Evolutionary conservation across 1,140 invertebrate genomes (phyloP), one percentile per base, ranked within the genome.

Genomic region (Drosophila truncata): DNA sequence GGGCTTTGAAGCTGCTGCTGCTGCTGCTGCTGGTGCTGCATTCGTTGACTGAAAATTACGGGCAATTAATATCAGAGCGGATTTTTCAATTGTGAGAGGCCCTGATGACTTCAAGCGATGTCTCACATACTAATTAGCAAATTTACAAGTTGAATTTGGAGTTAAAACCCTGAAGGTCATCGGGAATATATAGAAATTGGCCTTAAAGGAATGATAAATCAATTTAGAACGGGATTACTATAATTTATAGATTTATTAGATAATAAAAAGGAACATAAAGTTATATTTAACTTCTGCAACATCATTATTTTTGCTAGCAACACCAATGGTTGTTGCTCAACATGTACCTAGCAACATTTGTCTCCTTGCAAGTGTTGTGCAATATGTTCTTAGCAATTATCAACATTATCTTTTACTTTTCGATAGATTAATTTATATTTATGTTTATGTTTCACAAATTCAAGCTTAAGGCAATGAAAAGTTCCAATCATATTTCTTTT

Each of bases 31-130:
- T 42, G 18, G 23, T 54, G 50, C 33, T 55, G 42, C 50, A 70
- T 71, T 64, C 18, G 42, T 27, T 42, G 29, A 16, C 63, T 67
- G 42, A 27, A 66, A 73, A 76, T 76, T 66, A 66, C 71, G 29
- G 16, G 61, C 46, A 76, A 76, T 76, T 76, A 75, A 76, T 76
- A 66, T 27, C 10, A 23, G 63, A 62, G 58, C 59, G 20, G 41
- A 3, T 33, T 35, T 70, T 70, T 58, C 20, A 70, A 70, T 57
- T 70, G 50, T 57, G 33, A 37, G 29, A 55, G 27, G 11, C 14
- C 2, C 13, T 16, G 39, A 55, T 67, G 39, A 55, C 33, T 42
- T 25, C 18, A 64, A 66, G 14, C 64, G 64, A 47, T n/a, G 64
- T 23, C 41, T 27, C 58, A 23, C 44, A 11, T 64, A 29, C 23